phyloP scores from a whole-genome alignment of 2,113 vertebrate species.

The Boulengeromyrus knoepffleri region DNA sequence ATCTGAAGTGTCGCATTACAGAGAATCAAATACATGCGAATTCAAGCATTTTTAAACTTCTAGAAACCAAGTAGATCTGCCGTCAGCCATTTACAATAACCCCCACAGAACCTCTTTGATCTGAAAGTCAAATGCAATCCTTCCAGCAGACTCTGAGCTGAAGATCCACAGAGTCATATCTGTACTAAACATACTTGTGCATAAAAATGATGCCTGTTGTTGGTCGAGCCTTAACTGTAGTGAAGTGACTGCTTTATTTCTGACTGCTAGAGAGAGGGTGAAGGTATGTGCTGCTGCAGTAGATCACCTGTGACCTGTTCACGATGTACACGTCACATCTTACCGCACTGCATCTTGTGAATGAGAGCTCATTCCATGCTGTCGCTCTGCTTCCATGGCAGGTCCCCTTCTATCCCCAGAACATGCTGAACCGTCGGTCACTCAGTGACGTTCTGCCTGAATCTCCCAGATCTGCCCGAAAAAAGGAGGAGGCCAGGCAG shows the following conservation, averaged over 20 bases:
- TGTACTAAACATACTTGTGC: not conserved
- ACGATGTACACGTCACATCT: not conserved
- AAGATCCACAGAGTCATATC: not conserved
- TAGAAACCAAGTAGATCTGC: not conserved
- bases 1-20: not conserved
- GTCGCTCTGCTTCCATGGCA: conserved; percentile 37
- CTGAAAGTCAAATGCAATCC: not conserved
- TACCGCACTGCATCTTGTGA: not conserved
- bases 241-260: not conserved
- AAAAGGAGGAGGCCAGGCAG: conserved; percentile 93
- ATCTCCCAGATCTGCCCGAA: conserved; percentile 90
- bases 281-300: not conserved
- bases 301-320: not conserved
- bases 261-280: not conserved
- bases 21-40: not conserved
- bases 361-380: conserved; percentile 16
- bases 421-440: conserved; percentile 95
- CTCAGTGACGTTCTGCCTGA: conserved; percentile 97
- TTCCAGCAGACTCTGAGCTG: not conserved
- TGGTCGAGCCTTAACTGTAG: not conserved
- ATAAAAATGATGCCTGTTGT: not conserved
- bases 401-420: conserved; percentile 78
- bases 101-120: not conserved
- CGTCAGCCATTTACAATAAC: not conserved
- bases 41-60: not conserved